A percentile compares a stretch with the other conserved stretches of the same genome.
Evolutionary conservation across 1,140 invertebrate species (phyloP).

Genomic region (Drosophila sucinea): DNA sequence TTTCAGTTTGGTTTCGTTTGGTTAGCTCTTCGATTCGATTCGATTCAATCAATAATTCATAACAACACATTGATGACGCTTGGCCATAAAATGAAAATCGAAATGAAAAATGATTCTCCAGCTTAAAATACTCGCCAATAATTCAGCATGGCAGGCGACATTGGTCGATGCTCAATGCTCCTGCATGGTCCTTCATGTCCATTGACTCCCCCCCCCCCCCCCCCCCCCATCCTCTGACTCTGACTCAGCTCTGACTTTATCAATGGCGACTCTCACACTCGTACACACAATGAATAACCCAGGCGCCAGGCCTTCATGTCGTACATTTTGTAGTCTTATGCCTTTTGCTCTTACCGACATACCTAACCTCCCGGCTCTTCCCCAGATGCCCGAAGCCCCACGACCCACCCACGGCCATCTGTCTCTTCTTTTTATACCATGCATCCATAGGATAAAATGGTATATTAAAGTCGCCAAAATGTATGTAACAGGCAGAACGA

Average conservation of each 20-base stretch:
- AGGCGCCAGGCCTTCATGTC: conserved; percentile 56
- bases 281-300: conserved; percentile 62
- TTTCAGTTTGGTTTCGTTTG: conserved; percentile 26
- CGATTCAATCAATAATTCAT: conserved; percentile 74
- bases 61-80: conserved; percentile 71
- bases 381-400: neutral
- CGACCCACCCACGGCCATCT: neutral
- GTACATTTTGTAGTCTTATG: conserved; percentile 52
- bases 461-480: too few relatives aligned
- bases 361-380: too few relatives aligned
- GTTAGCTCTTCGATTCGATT: too few relatives aligned
- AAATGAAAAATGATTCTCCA: conserved; percentile 55
- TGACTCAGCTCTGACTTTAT: conserved; percentile 59
- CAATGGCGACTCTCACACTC: conserved; percentile 55
- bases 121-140: conserved; percentile 53
- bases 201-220: neutral
- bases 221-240: neutral
- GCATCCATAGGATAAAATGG: too few relatives aligned
- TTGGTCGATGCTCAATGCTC: neutral
- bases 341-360: conserved; percentile 8
- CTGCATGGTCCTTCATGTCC: neutral
- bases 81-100: conserved; percentile 75
- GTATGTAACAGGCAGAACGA: too few relatives aligned
- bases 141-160: conserved; percentile 39
- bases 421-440: neutral